Evolutionary conservation across 2,113 vertebrate genomes (phyloP), one percentile per base, ranked within the genome.

Genomic region (Motacilla alba): DNA sequence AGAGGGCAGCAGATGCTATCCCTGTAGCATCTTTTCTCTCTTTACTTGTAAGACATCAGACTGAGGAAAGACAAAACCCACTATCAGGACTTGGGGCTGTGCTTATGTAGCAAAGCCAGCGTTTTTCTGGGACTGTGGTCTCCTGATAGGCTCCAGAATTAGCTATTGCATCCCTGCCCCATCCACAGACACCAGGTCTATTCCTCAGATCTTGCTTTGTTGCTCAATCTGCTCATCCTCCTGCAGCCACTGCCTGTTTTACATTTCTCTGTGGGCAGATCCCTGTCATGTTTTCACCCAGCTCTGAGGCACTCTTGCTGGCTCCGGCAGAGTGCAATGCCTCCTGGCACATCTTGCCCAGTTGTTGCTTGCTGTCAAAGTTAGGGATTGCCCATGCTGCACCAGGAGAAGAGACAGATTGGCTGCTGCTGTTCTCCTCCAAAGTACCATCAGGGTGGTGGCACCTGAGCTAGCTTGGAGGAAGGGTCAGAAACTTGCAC

Each of bases 311-410:
- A 10, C 53, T 80, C 35, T 35, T 41, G 30, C 8, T 50, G 58
- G 20, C 22, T 75, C 58, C 76, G 66, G 7, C 1, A 3, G 46
- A 66, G n/a, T 8, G 8, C 49, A 8, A 11, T 35, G 15, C 18
- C 23, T 76, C 23, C 13, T 0, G 0, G 66, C 33, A 59, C 33
- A 47, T 27, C 24, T 69, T 44, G 60, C 22, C 44, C 63, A 16
- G 8, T 13, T 87, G 49, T 20, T 68, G 5, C 23, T 63, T 79
- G 13, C 11, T 52, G 20, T 68, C 35, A 50, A 75, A 83, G 18
- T 56, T 20, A 44, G 67, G 39, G 24, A 56, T 72, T 90, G 39
- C 13, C 14, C 15, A 5, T 44, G 27, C 62, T 68, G 35, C 35
- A 27, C 7, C 20, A 8, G 47, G 24, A 55, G n/a, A 43, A 78